Evolutionary conservation across 2,797 vertebrate genomes (phyloP), one percentile per base, ranked within the genome.

Genomic region (Sandelia bainsii): DNA sequence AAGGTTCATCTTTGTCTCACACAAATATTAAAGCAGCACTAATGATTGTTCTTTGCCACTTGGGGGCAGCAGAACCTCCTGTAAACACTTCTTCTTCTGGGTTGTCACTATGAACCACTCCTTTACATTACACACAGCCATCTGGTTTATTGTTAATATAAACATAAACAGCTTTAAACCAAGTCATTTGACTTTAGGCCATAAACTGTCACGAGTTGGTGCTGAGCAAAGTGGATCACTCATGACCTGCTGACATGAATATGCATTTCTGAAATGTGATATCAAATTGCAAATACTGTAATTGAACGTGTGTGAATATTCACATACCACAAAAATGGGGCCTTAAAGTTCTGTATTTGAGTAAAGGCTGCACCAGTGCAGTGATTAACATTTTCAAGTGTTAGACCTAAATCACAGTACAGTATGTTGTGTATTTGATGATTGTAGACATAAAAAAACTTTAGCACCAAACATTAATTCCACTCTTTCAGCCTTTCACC

Each of bases 391-490:
- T 45, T 1, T 61, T 3, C 9, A 27, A 23, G 39, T 46, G 9
- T 5, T 3, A 37, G 6, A 32, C 20, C 11, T 60, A 60, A 62
- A 32, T 39, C 14, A 34, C 12, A 48, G 39, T 25, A 34, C 12
- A 48, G 39, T 25, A 53, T 42, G 10, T 45, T 56, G 29, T 72
- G 23, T 29, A 20, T 42, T 11, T 32, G 4, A 48, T 40, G 25
- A 67, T 46, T 5, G 20, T 4, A 4, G 17, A 67, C 71, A 62
- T 59, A 12, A 65, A 67, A 39, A 34, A 34, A 34, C 32, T 34
- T 34, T n/a, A n/a, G 32, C 32, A 17, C 29, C 23, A 50, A 66
- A 69, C 39, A 16, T 54, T 46, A 40, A 29, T 48, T 19, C 20
- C 27, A 53, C 20, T 67, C 27, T 57, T 27, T 56, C 62, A 6